These are phyloP conservation scores for Actinopyga echinites DNA, from an alignment of 53 echinoderm and acorn worm genomes.

Conservation along the genomic window DNA sequence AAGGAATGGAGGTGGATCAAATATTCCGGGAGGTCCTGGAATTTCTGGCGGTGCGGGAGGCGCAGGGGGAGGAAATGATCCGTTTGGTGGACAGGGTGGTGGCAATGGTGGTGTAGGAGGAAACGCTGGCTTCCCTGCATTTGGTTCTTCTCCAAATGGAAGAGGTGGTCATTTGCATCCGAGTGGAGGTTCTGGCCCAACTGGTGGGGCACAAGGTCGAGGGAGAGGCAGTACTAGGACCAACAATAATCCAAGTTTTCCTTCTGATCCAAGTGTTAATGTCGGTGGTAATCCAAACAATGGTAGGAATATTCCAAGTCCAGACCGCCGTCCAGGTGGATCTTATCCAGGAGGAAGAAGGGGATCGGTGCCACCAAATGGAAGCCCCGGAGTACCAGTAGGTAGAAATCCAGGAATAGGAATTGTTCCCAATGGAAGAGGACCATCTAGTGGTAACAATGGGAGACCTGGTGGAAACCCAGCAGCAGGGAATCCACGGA, in stretches of 20 bases:
- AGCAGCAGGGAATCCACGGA: background rate
- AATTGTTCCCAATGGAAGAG: background rate
- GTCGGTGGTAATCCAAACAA: background rate
- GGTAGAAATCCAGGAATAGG: background rate
- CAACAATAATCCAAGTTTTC: no score
- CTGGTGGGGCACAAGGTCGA: background rate
- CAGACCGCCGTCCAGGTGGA: background rate
- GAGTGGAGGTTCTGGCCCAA: background rate
- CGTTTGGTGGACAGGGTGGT: background rate
- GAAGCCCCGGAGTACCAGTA: background rate
- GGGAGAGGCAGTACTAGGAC: no score
- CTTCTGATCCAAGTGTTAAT: background rate
- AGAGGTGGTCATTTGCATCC: no score
- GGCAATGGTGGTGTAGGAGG: background rate
- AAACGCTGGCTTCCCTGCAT: background rate
- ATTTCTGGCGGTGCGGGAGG: background rate
- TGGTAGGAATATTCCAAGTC: background rate
- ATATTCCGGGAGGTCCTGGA: background rate
- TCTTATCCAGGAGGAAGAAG: background rate
- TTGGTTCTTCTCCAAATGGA: no score
- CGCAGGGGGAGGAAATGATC: background rate
- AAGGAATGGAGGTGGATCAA: background rate
- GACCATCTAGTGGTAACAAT: background rate
- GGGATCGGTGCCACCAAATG: background rate
- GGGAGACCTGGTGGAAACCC: background rate